phyloP scores from a whole-genome alignment of 1,140 invertebrate species.

The Brachionus plicatilis region DNA sequence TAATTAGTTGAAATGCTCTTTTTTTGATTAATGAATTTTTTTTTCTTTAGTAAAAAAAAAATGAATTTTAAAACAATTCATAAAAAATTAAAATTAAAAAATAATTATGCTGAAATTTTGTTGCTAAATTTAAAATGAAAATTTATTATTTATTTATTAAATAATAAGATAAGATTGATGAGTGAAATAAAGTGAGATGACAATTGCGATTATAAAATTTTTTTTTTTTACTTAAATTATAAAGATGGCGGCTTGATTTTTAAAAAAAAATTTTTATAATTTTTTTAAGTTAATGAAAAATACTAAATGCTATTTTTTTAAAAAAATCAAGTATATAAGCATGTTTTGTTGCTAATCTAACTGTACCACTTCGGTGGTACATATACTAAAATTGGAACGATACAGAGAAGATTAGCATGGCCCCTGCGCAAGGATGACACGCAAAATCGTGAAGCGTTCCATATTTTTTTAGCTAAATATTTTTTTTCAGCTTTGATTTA shows the following conservation, averaged over 20 bases:
- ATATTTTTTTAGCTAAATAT: background rate
- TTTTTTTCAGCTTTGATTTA: no score
- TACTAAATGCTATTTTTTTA: background rate
- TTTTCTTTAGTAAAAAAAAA: no score
- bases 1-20: background rate
- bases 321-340: background rate
- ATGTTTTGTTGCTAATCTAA: background rate
- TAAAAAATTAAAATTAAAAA: constrained; percentile 4
- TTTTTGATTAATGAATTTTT: no score
- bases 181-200: no score
- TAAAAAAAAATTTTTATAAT: background rate
- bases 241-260: background rate
- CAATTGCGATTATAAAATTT: no score
- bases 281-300: background rate
- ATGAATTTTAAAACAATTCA: background rate
- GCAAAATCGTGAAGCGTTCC: constrained; percentile 39
- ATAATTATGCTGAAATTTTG: background rate
- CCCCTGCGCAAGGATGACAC: constrained; percentile 38
- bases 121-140: no score
- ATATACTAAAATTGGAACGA: constrained; percentile 40
- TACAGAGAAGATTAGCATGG: constrained; percentile 40
- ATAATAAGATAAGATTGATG: background rate
- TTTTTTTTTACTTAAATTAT: no score
- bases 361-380: constrained; percentile 37
- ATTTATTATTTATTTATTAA: no score